Conservation (phyloP, 2,797 vertebrate species). For the Botia almorhae region DNA sequence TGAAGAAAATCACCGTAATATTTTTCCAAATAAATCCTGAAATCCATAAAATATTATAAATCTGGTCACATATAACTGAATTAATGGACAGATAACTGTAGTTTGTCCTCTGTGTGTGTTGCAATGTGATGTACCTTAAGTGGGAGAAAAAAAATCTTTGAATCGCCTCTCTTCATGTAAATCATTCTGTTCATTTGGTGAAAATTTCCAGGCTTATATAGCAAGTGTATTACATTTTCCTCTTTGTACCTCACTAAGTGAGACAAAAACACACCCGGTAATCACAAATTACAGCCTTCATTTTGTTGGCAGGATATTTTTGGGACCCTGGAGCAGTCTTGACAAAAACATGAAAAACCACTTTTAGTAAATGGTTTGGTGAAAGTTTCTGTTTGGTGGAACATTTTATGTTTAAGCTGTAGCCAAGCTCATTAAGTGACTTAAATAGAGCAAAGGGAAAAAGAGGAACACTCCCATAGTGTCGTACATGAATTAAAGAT, state of each 20-base stretch:
- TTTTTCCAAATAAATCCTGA: conserved; percentile 99
- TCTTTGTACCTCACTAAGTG: conserved; percentile 77
- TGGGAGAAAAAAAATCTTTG: background rate
- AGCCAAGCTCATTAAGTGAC: conserved; percentile 33
- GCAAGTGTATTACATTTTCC: conserved; percentile 75
- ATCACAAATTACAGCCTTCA: conserved; percentile 75
- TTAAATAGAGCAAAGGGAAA: conserved; percentile 14
- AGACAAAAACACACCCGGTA: conserved; percentile 83
- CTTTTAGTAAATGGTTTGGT: conserved; percentile 33
- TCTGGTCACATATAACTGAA: conserved; percentile 9
- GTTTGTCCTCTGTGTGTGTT: background rate
- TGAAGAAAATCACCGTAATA: conserved; percentile 95
- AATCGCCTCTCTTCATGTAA: too few species aligned
- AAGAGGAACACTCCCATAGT: background rate
- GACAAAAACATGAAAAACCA: conserved; percentile 52
- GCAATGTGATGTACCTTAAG: background rate
- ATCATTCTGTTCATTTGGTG: background rate
- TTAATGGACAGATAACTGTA: background rate
- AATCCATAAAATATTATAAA: conserved; percentile 76
- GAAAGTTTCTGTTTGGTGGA: conserved; percentile 18
- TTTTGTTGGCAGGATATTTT: conserved; percentile 68
- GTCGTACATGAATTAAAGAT: background rate
- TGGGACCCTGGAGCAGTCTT: conserved; percentile 28
- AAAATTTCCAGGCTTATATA: conserved; percentile 64
- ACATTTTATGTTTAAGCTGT: conserved; percentile 18